Evolutionary conservation across 1,140 invertebrate species (phyloP), one percentile per base, ranked within the genome.

Genomic region (Conopomorpha cramerella): DNA sequence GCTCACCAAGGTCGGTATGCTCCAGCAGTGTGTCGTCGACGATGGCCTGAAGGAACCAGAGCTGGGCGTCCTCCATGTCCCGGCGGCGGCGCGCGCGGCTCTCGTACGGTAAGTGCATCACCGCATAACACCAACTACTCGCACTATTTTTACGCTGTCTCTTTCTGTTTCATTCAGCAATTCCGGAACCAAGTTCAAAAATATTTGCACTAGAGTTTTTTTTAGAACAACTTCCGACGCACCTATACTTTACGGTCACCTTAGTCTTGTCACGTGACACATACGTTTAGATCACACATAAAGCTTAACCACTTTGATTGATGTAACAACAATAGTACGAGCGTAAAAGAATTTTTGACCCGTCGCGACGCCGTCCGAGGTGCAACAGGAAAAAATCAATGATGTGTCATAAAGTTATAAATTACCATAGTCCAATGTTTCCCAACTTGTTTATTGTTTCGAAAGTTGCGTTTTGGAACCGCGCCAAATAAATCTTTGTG

Each of bases 91-190:
- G 71, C 51, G 59, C 62, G 40, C 71, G 55, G 31, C 61, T 61
- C 59, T 76, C 70, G 46, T 64, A 72, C 41, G 70, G 70, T 50
- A 74, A 54, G 55, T 74, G 70, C 70, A 74, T 74, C 52, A 50
- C 67, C 49, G 45, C 39, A 34, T 40, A 36, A 46, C 43, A 41
- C 30, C 28, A 39, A 29, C 17, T 26, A n/a, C 8, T 34, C 12
- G 26, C 34, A 15, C n/a, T n/a, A n/a, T n/a, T n/a, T n/a, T n/a
- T n/a, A n/a, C n/a, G n/a, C n/a, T n/a, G n/a, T n/a, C n/a, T n/a
- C n/a, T n/a, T n/a, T n/a, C n/a, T n/a, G n/a, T n/a, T n/a, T n/a
- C n/a, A n/a, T n/a, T n/a, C n/a, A n/a, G n/a, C n/a, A n/a, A n/a
- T n/a, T n/a, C n/a, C n/a, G n/a, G n/a, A n/a, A n/a, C n/a, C n/a